Conservation (phyloP, 2,888 invertebrate species). For the Tetragonisca angustula region DNA sequence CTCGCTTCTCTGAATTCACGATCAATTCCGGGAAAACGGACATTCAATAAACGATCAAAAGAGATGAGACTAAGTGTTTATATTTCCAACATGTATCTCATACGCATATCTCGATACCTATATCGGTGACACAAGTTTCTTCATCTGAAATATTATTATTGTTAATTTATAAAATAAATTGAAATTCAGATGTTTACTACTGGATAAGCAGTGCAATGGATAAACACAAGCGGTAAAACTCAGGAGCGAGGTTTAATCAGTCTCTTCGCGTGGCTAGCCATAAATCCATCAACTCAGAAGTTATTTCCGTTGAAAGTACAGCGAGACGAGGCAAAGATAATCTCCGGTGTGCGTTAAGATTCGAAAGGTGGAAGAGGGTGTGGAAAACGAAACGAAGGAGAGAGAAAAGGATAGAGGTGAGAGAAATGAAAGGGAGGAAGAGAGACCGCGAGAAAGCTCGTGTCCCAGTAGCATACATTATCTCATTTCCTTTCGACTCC, state of each 20-base stretch:
- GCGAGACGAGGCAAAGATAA: conserved; percentile 53
- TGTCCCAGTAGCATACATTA: conserved; percentile 78
- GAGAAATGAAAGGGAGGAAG: no score
- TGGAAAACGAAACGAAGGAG: not conserved
- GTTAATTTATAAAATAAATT: no score
- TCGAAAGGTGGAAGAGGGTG: conserved; percentile 52
- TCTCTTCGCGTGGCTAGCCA: conserved; percentile 18
- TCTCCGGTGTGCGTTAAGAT: conserved; percentile 65
- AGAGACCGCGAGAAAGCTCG: conserved; percentile 32
- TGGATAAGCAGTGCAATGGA: not conserved
- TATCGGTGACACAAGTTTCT: no score
- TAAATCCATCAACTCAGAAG: conserved; percentile 54
- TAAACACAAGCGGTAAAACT: not conserved
- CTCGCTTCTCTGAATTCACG: no score
- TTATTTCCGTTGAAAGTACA: conserved; percentile 36
- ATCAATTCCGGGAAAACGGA: no score
- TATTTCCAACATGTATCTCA: no score
- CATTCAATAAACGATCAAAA: no score
- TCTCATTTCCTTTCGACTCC: conserved; percentile 63
- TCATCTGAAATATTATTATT: no score
- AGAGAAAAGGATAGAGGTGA: conserved; percentile 13
- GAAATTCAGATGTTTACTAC: not conserved
- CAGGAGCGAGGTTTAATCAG: conserved; percentile 50
- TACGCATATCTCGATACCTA: no score
- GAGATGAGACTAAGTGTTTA: no score